Base-by-base conservation (phyloP, 2,888 invertebrate species). In the Cheilosia vernalis region DNA sequence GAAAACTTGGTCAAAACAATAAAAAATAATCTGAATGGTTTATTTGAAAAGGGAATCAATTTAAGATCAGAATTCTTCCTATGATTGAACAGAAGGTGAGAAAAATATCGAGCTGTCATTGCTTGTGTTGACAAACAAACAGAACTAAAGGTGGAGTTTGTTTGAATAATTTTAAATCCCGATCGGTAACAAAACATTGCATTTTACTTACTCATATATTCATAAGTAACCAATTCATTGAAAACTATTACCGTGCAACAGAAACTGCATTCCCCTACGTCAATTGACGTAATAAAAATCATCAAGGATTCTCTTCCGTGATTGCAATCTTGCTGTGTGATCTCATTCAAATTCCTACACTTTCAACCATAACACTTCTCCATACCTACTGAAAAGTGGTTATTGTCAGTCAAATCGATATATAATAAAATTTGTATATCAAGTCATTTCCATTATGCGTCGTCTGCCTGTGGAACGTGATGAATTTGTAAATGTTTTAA, bases 401-500 rank as follows among this genome's bases (percentile, higher is more conserved):
- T 15, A 27, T 44, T 7, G 60, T 60, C 24, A 33, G 21, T 15
- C 2, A 37, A 37, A 33, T 42, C 24, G 51, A 61, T 61, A 64
- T 49, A 49, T 40, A 74, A 74, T 42, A 30, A 55, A 55, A 67
- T 33, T 55, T 73, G 30, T 53, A 42, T 60, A 60, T 49, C 51
- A 70, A 64, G 47, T 58, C 7, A 64, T 58, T 66, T 27, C 10
- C 13, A 13, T 37, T 37, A 37, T 37, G 13, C 13, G 37, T 13
- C 1, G 30, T 37, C 13, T 13, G 10, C 24, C 9, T 21, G 13
- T 21, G 21, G 33, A n/a, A 78, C 78, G 83, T 83, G 83, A 83
- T 73, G n/a, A 66, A 56, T 77, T 83, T 83, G 19, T 51, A 63
- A 78, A 78, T 78, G 66, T 17, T 61, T 19, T 27, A n/a, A 76